Evolutionary conservation across 2,888 invertebrate genomes (phyloP).

Genomic region (Drosophila antonietae): DNA sequence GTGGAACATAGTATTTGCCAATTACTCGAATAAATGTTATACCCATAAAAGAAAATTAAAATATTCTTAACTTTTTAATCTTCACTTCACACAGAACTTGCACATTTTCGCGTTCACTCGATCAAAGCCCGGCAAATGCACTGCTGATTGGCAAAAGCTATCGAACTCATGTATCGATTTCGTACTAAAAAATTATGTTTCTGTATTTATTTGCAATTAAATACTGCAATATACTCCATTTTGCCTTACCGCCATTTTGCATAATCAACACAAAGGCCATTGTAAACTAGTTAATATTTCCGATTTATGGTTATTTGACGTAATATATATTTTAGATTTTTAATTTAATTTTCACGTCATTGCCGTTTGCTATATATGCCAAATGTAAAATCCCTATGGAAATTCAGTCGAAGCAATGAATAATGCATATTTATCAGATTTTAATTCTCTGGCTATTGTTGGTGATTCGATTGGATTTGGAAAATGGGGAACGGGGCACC

Average conservation of each 20-base stretch:
- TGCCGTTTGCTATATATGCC: background rate
- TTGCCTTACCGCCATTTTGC: background rate
- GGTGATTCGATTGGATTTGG: background rate
- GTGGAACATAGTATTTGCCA: slow-evolving; percentile 10
- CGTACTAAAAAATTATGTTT: background rate
- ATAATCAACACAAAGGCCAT: background rate
- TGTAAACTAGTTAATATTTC: background rate
- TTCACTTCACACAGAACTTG: background rate
- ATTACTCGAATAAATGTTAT: slow-evolving; percentile 39
- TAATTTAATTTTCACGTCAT: no score
- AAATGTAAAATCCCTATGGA: slow-evolving; percentile 15
- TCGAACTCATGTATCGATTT: background rate
- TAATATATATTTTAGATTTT: background rate
- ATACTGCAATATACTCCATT: background rate
- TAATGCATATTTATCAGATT: slow-evolving; percentile 16
- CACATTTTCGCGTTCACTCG: background rate
- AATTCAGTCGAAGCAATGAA: slow-evolving; percentile 6
- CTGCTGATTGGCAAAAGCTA: background rate
- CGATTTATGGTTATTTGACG: background rate
- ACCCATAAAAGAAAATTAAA: background rate
- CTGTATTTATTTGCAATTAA: background rate
- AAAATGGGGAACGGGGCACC: slow-evolving; percentile 26
- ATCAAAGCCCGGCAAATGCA: background rate
- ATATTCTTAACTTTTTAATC: background rate
- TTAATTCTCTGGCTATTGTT: slow-evolving; percentile 7